phyloP scores from a whole-genome alignment of 2,888 invertebrate species.

The Hydraecia micacea region DNA sequence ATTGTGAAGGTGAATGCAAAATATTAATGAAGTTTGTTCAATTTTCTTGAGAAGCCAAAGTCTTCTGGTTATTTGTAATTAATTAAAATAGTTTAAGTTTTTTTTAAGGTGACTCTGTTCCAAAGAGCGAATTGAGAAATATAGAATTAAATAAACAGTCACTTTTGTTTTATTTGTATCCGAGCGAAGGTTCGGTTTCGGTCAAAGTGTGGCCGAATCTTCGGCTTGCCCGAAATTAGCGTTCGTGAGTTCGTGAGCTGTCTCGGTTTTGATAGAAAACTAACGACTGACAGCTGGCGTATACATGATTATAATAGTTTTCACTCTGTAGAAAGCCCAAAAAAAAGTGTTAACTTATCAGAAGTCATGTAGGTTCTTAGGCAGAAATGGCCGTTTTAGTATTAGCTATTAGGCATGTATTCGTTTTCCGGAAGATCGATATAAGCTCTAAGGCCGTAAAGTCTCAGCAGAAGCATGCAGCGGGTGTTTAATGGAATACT shows the following conservation, averaged over 20 bases:
- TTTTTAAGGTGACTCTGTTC: slow-evolving; percentile 70
- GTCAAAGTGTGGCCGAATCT: too few species aligned
- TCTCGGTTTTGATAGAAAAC: slow-evolving; percentile 1
- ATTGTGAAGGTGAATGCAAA: slow-evolving; percentile 61
- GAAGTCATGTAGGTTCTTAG: not conserved
- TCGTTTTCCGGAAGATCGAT: not conserved
- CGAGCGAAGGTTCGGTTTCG: not conserved
- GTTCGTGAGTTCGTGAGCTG: not conserved
- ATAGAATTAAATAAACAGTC: slow-evolving; percentile 65
- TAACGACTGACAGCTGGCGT: not conserved
- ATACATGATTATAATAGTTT: not conserved
- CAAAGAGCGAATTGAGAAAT: slow-evolving; percentile 77
- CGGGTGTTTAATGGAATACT: not conserved
- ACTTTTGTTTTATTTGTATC: slow-evolving; percentile 54
- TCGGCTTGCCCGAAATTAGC: not conserved
- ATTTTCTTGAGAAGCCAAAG: slow-evolving; percentile 86
- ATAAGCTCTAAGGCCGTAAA: not conserved
- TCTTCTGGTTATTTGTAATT: slow-evolving; percentile 83
- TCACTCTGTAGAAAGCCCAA: not conserved
- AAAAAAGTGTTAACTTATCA: not conserved
- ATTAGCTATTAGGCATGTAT: not conserved
- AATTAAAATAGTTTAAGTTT: slow-evolving; percentile 77
- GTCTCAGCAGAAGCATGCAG: not conserved
- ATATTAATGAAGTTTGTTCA: slow-evolving; percentile 78
- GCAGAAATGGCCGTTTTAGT: not conserved